Evolutionary conservation across 2,113 vertebrate genomes (phyloP), one percentile per base, ranked within the genome.

Genomic region (Crotalus viridis): DNA sequence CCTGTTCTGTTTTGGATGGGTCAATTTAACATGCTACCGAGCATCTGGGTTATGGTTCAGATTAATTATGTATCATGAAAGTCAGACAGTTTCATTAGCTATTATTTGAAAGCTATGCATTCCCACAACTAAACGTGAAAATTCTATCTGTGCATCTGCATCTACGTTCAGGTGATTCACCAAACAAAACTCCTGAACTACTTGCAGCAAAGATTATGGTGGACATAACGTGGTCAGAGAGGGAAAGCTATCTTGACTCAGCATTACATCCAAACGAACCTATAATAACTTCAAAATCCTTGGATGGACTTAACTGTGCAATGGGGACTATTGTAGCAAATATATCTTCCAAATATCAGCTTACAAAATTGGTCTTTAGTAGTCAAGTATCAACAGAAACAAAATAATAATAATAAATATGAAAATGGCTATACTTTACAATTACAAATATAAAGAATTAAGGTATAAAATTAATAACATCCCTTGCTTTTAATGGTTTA

Each of bases 381-480:
- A 33, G 64, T 92, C 93, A 90, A 19, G 92, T 94, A 52, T 56
- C 46, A 94, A 93, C 89, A 43, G 69, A 93, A 92, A 57, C 54
- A 89, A 91, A 92, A 81, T 81, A 92, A 46, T n/a, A 90, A 74
- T 93, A 90, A 74, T 93, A 74, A 0, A 61, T 21, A 56, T 61
- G 56, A 87, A 22, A 39, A 22, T 57, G 17, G 21, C 93, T 33
- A 87, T 8, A 85, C 52, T 87, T 26, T 0, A 33, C 33, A 91
- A n/a, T 33, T 89, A 94, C 81, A 92, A 89, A 89, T 43, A 17
- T 81, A 55, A 88, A 57, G 43, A 57, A 85, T 51, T 85, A 56
- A 89, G 26, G 39, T 89, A 59, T 89, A 89, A 85, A 89, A 86
- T 46, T 52, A 46, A 86, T 61, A 48, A 48, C 74, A 90, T 24